Conservation (phyloP, 2,888 invertebrate species). For the Cylloceria caligata region DNA sequence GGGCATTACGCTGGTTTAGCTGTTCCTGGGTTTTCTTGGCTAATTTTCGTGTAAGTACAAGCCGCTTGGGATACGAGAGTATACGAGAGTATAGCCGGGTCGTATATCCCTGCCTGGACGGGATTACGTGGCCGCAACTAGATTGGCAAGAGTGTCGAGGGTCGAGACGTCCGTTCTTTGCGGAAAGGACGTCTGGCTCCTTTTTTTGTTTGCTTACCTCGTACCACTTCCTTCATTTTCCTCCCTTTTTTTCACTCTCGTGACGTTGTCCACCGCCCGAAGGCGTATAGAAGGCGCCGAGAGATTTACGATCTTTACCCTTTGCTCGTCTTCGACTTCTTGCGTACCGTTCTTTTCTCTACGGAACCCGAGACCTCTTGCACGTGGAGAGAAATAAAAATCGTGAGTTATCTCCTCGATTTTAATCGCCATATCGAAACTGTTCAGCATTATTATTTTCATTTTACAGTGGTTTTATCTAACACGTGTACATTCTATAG, state of each 20-base stretch:
- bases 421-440: background rate
- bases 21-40: constrained; percentile 38
- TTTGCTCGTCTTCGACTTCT: constrained; percentile 50
- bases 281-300: constrained; percentile 39
- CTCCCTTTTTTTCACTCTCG: constrained; percentile 27
- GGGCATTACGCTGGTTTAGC: constrained; percentile 12
- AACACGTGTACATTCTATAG: constrained; percentile 23
- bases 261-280: constrained; percentile 28
- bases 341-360: background rate
- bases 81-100: too few species aligned
- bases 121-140: constrained; percentile 59
- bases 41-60: constrained; percentile 58
- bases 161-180: too few species aligned
- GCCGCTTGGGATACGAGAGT: constrained; percentile 16
- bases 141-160: constrained; percentile 43
- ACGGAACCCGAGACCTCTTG: background rate
- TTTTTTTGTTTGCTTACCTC: constrained; percentile 25
- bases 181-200: constrained; percentile 15
- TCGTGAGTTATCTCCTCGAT: background rate
- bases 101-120: constrained; percentile 20
- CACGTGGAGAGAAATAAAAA: constrained; percentile 6
- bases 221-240: constrained; percentile 9
- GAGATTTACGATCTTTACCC: constrained; percentile 61
- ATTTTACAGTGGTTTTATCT: too few species aligned
- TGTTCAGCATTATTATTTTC: background rate